Evolutionary conservation across 1,140 invertebrate genomes (phyloP).

Genomic region (Chironomus tepperi): DNA sequence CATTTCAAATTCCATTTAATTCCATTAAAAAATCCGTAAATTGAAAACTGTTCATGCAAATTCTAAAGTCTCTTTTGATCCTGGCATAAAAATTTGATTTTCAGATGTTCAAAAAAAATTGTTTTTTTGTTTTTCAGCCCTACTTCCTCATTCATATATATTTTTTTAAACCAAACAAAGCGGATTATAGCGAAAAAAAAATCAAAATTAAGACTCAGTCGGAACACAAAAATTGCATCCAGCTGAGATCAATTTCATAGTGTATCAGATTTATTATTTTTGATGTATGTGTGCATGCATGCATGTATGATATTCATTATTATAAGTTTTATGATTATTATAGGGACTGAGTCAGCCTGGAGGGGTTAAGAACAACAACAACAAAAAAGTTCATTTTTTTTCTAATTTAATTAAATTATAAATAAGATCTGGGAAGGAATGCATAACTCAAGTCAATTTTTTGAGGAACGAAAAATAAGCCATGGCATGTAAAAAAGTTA

Average conservation of each 20-base stretch:
- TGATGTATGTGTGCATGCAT: no score
- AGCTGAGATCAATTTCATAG: constrained; percentile 4
- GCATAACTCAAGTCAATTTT: not conserved
- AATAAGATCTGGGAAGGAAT: not conserved
- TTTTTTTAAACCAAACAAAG: not conserved
- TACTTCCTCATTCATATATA: not conserved
- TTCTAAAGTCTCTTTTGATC: no score
- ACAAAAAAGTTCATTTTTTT: not conserved
- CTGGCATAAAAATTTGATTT: not conserved
- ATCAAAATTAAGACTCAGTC: not conserved
- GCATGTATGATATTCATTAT: not conserved
- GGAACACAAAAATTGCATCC: not conserved
- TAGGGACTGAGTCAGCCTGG: not conserved
- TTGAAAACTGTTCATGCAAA: no score
- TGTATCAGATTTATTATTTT: no score
- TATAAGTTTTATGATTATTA: not conserved
- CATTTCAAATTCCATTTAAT: no score
- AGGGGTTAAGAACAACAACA: not conserved
- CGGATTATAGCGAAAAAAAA: not conserved
- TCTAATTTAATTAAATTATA: constrained; percentile 15
- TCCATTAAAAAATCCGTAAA: no score
- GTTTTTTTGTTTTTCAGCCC: not conserved
- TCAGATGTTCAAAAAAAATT: not conserved
- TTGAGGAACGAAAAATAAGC: no score
- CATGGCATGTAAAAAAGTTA: not conserved